Evolutionary conservation across 2,888 invertebrate genomes (phyloP).

Genomic region (Cepaea hortensis): DNA sequence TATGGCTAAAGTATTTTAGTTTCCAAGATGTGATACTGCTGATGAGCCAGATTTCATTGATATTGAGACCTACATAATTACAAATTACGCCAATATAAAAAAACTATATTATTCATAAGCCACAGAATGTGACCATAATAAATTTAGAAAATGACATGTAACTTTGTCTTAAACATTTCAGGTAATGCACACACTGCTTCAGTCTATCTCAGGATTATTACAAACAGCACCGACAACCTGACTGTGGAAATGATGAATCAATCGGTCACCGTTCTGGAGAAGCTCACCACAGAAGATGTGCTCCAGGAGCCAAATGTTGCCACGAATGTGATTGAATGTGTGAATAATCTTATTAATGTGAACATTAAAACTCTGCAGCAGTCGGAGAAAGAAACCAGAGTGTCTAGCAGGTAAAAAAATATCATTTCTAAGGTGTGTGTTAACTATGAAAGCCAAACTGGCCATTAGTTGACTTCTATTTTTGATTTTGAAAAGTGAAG

Average conservation of each 20-base stretch:
- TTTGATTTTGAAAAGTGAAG: too few species aligned
- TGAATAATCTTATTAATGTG: constrained; percentile 19
- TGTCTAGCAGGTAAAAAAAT: background rate
- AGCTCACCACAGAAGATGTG: background rate
- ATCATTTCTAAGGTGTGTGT: too few species aligned
- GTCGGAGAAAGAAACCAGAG: background rate
- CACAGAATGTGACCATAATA: background rate
- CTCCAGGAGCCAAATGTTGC: background rate
- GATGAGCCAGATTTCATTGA: too few species aligned
- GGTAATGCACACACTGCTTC: background rate
- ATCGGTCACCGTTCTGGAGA: background rate
- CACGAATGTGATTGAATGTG: constrained; percentile 2
- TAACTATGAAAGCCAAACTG: background rate
- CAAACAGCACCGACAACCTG: background rate
- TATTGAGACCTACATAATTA: too few species aligned
- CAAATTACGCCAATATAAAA: too few species aligned
- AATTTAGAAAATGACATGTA: background rate
- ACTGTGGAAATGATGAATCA: background rate
- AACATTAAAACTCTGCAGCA: background rate
- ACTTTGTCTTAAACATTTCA: background rate
- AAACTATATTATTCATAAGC: too few species aligned
- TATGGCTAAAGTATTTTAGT: too few species aligned
- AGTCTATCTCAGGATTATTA: background rate
- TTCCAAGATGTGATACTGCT: too few species aligned
- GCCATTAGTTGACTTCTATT: too few species aligned